Evolutionary conservation across 2,888 invertebrate genomes (phyloP), one percentile per base, ranked within the genome.

Genomic region (Drosophila eohydei): DNA sequence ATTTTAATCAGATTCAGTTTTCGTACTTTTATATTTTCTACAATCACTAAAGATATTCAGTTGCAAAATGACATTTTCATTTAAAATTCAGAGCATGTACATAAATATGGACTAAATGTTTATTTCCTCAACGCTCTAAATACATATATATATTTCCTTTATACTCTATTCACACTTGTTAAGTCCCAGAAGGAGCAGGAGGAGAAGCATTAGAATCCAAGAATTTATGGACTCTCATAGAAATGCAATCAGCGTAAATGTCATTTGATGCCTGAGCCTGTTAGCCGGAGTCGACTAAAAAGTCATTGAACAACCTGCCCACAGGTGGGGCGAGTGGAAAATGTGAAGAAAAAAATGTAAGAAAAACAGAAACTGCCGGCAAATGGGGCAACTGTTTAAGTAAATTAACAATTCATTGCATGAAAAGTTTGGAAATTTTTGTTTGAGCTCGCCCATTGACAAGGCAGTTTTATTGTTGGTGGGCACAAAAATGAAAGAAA

Each of bases 391-490:
- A 68, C 78, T 82, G 78, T 89, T 82, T 87, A 84, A 86, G 67
- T 69, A 73, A 89, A 88, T 84, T 89, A 87, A 84, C 89, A 86
- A 89, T 86, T 81, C 87, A 81, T 80, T 77, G 79, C 72, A 78
- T 85, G 74, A 71, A 80, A 85, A 85, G 76, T 82, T 84, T 82
- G 70, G 58, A 78, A 68, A 62, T 61, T 54, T 4, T 26, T 46
- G 63, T 61, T 58, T 55, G 43, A 40, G 38, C 54, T 16, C 36
- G 50, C 62, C 69, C 66, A 59, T 60, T 66, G 64, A 74, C 68
- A 70, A 70, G 66, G 62, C 63, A 68, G 75, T 84, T 88, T 80
- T 81, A 85, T 85, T 88, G 83, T 82, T 82, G 56, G 71, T 58
- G 48, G 60, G 38, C 40, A 66, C 26, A 58, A 48, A 48, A 48